Base-by-base conservation (phyloP, 2,888 invertebrate species). In the Microctonus hyperodae region DNA sequence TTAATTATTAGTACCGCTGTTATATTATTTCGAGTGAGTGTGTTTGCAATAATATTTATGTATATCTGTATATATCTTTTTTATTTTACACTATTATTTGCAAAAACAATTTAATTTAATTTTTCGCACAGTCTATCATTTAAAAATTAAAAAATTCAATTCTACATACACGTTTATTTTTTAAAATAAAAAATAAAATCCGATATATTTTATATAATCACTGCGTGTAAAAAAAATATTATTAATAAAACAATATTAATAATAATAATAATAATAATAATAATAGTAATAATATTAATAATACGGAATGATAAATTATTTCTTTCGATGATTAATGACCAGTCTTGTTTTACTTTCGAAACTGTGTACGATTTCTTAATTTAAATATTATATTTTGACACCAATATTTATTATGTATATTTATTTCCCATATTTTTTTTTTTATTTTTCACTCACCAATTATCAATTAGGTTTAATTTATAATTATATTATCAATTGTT, bases 331-430 rank as follows among this genome's bases (percentile, higher is more conserved):
- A 60, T 50, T 55, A 61, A 65, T 53, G 60, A 66, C 65, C 71
- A 71, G 71, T 71, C 71, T 71, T 71, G 63, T 70, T 70, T 71
- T 68, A 71, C 71, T 71, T 71, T 71, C 71, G 68, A 71, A 67
- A 69, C 16, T 44, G 16, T 70, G 68, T 70, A 71, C 70, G 71
- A 70, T 68, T n/a, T 64, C 66, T 69, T 69, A 55, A 57, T 57
- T 33, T 31, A 57, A 65, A 69, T 65, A 60, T 23, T 33, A 33
- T 60, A 50, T 50, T 37, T 37, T 37, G 6, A 16, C 16, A 44
- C 44, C 44, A 44, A 44, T 7, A 16, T 1, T n/a, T 44, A 1
- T 16, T 44, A 1, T 16, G 4, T 44, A 1, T 44, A n/a, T 44
- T 44, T n/a, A 44, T 3, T 20, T 44, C 1, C 1, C n/a, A 16